Base-by-base conservation (phyloP, 2,888 invertebrate genomes). In the Oscheius sp. region DNA sequence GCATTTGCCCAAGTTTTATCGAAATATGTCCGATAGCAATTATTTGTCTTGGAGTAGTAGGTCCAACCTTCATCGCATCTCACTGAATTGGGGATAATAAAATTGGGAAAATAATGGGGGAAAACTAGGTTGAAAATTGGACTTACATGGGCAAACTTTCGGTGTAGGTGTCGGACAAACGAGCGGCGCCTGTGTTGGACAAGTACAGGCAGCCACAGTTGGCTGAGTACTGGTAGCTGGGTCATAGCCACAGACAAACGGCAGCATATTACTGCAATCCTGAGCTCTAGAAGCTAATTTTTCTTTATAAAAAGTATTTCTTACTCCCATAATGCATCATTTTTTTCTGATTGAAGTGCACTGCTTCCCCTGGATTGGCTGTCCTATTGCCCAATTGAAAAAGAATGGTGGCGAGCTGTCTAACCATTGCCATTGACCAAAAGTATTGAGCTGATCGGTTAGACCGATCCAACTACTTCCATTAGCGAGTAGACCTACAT, bases 1-100 rank as follows among this genome's bases (percentile, higher is more conserved):
- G 23, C 55, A 13, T 21, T 25, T 13, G 16, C 12, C 21, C 25
- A 55, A 21, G 21, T 25, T 25, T 55, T 25, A 16, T 25, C 12
- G 5, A 55, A 55, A 25, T 25, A 55, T 21, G 23, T 21, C 12
- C 23, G 23, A 55, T 55, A 55, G 13, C 55, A 55, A 13, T 16
- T 18, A 13, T 55, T 25, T 3, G 55, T 55, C 13, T 23, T 21
- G 5, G 21, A 25, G 25, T 23, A 55, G 21, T 55, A 55, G 13
- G 23, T 55, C 55, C 55, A 55, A 23, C 55, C 55, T 25, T 55
- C 55, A 25, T 55, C 55, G 13, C 55, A 55, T 3, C 21, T 2
- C 2, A 25, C 55, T 55, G 49, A 49, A 49, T 6, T 35, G 3
- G 9, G n/a, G n/a, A n/a, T n/a, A n/a, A n/a, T n/a, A n/a, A n/a